Conservation (phyloP, 2,797 vertebrate species). For the Denticeps clupeoides region DNA sequence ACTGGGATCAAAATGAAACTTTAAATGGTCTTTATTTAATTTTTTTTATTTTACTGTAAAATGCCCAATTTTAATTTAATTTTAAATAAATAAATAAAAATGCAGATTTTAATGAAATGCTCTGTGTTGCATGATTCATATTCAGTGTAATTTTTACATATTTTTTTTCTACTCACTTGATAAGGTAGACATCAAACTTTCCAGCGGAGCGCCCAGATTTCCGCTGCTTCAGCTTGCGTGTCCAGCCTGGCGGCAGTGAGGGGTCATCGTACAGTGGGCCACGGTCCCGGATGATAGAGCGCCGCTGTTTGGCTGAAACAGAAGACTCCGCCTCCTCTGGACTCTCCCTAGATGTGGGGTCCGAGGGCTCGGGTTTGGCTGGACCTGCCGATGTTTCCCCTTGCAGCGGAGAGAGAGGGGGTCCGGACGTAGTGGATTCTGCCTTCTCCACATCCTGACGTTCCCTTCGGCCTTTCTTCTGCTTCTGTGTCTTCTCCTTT, state of each 20-base stretch:
- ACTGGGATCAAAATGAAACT: no score
- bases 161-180: conserved; percentile 69
- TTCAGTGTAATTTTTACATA: not conserved
- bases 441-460: conserved; percentile 56
- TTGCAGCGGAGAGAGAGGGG: conserved; percentile 14
- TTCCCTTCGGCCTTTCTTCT: conserved; percentile 71
- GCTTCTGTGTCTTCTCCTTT: conserved; percentile 65
- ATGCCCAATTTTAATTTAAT: no score
- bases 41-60: no score
- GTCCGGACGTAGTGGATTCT: conserved; percentile 41
- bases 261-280: conserved; percentile 91
- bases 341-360: conserved; percentile 39
- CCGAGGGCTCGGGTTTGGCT: conserved; percentile 49
- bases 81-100: no score
- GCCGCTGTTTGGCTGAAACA: conserved; percentile 76
- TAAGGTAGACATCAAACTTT: conserved; percentile 92
- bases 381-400: conserved; percentile 3
- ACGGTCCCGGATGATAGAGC: conserved; percentile 85
- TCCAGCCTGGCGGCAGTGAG: conserved; percentile 87
- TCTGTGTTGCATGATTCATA: no score
- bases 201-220: conserved; percentile 88
- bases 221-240: conserved; percentile 85
- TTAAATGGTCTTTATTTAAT: no score
- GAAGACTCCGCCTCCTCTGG: conserved; percentile 62
- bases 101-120: no score